These are phyloP conservation scores for Mycogona germanica DNA, from an alignment of 2,888 invertebrate species.

Conservation along the genomic window DNA sequence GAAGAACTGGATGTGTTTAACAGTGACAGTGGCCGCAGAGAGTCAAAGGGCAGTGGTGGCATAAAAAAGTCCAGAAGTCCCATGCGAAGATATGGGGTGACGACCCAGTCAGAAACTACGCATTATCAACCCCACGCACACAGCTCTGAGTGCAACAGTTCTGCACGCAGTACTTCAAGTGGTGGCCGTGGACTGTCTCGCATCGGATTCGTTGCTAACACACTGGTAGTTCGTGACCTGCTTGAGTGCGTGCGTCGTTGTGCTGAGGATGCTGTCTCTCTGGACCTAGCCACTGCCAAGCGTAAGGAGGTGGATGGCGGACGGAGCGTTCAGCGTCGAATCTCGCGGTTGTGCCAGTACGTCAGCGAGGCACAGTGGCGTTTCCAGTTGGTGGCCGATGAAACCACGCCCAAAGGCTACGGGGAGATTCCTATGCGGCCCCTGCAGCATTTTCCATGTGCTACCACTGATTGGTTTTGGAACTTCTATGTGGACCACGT, in stretches of 20 bases:
- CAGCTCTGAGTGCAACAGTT: constrained; percentile 1
- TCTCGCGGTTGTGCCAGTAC: not conserved
- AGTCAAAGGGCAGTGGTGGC: not conserved
- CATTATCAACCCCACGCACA: not conserved
- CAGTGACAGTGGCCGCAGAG: not conserved
- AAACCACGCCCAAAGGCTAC: not conserved
- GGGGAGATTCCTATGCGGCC: not conserved
- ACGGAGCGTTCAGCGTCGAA: not conserved
- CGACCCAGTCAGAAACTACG: not conserved
- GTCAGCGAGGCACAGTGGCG: constrained; percentile 12
- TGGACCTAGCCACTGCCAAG: not conserved
- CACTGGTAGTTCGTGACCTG: constrained; percentile 2
- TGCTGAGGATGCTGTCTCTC: not conserved
- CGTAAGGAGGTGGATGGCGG: not conserved
- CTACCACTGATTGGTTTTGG: not conserved
- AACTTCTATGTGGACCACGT: not conserved
- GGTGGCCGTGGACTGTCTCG: not conserved
- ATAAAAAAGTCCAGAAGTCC: not conserved
- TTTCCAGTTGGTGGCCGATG: constrained; percentile 2
- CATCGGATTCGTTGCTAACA: constrained; percentile 10
- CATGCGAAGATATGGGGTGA: not conserved
- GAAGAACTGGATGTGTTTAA: too few relatives aligned
- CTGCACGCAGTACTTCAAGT: constrained; percentile 2
- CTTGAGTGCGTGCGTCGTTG: constrained; percentile 1
- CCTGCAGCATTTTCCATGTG: not conserved